Conservation (phyloP, 2,113 vertebrate genomes). For the Gavia stellata region DNA sequence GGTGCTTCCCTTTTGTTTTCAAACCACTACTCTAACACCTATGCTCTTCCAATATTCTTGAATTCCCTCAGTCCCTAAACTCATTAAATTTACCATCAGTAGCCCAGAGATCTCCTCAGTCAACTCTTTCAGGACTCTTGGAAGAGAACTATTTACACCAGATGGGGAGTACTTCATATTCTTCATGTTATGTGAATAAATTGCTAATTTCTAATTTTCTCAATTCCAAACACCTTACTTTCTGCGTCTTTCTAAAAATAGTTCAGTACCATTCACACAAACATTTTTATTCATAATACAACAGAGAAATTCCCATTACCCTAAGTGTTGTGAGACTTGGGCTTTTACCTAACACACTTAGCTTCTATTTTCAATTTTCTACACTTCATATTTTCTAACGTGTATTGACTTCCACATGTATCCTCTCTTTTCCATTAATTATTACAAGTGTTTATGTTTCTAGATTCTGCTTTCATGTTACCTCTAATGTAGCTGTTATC, state of each 20-base stretch:
- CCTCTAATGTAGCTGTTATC: neutral
- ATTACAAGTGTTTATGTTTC: neutral
- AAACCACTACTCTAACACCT: conserved; percentile 9
- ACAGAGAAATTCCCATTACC: neutral
- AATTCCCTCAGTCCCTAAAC: conserved; percentile 7
- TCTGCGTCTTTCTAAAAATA: neutral
- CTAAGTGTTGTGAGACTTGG: neutral
- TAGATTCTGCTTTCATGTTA: neutral
- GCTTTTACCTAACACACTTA: neutral
- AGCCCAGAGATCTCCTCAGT: conserved; percentile 16
- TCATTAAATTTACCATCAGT: conserved; percentile 49
- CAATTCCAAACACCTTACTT: neutral
- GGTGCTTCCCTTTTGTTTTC: conserved; percentile 28
- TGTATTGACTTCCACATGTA: neutral
- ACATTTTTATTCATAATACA: neutral
- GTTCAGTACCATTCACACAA: neutral
- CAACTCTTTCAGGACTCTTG: conserved; percentile 24
- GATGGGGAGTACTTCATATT: neutral
- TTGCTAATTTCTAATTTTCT: neutral
- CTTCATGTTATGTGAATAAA: neutral
- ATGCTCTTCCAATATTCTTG: neutral
- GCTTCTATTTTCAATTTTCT: neutral
- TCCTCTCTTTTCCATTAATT: neutral
- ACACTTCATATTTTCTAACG: neutral
- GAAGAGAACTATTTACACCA: neutral